Evolutionary conservation across 2,888 invertebrate genomes (phyloP).

Genomic region (Stenchaetothrips biformis): DNA sequence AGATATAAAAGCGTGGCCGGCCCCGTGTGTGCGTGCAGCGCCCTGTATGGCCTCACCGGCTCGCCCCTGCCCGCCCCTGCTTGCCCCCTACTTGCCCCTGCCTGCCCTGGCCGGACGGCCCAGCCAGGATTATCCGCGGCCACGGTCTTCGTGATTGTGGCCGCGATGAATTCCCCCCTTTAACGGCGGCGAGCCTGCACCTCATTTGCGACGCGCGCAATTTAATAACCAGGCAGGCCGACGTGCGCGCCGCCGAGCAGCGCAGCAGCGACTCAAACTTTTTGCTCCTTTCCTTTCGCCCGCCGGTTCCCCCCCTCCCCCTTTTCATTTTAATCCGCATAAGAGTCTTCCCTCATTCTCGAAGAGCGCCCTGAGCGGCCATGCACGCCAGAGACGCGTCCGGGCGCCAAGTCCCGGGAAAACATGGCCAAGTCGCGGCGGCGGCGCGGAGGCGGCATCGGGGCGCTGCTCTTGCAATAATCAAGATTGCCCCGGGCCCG

Average conservation of each 20-base stretch:
- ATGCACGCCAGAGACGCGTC: background rate
- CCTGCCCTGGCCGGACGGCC: too few species aligned
- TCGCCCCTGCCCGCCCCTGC: too few species aligned
- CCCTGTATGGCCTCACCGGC: too few species aligned
- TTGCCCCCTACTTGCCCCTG: too few species aligned
- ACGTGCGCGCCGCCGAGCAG: background rate
- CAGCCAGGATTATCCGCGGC: too few species aligned
- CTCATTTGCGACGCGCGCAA: too few species aligned
- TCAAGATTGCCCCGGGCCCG: conserved; percentile 7
- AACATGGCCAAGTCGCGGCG: background rate
- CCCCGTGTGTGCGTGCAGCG: too few species aligned
- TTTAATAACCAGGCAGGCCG: too few species aligned
- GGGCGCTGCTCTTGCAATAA: background rate
- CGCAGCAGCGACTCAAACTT: background rate
- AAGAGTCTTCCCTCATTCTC: background rate
- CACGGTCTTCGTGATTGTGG: too few species aligned
- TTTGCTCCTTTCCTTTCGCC: background rate
- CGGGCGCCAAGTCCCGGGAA: background rate
- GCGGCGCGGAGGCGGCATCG: background rate
- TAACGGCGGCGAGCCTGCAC: too few species aligned
- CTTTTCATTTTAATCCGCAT: background rate
- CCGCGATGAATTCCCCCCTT: too few species aligned
- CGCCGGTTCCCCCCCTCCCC: background rate
- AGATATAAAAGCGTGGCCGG: too few species aligned
- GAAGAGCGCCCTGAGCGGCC: background rate